These are phyloP conservation scores for Astyanax mexicanus DNA, from an alignment of 2,797 vertebrate genomes.

Conservation along the genomic window DNA sequence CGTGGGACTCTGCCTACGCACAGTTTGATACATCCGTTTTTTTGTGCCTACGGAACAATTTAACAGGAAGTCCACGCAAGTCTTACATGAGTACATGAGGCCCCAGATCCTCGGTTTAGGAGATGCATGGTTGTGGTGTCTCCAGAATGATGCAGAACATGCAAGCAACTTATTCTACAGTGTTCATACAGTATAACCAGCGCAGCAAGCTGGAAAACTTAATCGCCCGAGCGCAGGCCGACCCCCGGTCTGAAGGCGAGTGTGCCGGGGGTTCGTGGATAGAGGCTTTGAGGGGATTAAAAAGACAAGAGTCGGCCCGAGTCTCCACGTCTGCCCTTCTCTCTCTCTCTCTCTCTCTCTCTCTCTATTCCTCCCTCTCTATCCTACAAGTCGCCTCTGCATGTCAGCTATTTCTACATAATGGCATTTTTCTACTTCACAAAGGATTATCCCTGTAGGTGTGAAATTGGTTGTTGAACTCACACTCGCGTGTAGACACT, in stretches of 20 bases:
- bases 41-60: too few relatives aligned
- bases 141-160: background rate
- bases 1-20: too few relatives aligned
- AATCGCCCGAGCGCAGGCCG: conserved; percentile 51
- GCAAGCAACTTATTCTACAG: background rate
- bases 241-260: background rate
- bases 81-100: too few relatives aligned
- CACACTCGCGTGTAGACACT: conserved; percentile 2
- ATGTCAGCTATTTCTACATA: conserved; percentile 75
- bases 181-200: background rate
- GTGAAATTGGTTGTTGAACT: conserved; percentile 67
- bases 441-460: conserved; percentile 75
- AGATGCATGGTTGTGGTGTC: background rate
- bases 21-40: too few relatives aligned
- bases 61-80: too few relatives aligned
- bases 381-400: conserved; percentile 63
- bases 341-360: too few relatives aligned
- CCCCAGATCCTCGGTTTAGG: background rate
- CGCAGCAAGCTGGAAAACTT: conserved; percentile 26
- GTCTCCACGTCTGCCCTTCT: conserved; percentile 52
- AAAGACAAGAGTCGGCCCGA: conserved; percentile 65
- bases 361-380: conserved; percentile 9
- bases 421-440: conserved; percentile 75
- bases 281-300: conserved; percentile 67
- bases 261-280: conserved; percentile 58